These are phyloP conservation scores for Chiroxiphia lanceolata DNA, from an alignment of 2,797 vertebrate species.

Conservation along the genomic window DNA sequence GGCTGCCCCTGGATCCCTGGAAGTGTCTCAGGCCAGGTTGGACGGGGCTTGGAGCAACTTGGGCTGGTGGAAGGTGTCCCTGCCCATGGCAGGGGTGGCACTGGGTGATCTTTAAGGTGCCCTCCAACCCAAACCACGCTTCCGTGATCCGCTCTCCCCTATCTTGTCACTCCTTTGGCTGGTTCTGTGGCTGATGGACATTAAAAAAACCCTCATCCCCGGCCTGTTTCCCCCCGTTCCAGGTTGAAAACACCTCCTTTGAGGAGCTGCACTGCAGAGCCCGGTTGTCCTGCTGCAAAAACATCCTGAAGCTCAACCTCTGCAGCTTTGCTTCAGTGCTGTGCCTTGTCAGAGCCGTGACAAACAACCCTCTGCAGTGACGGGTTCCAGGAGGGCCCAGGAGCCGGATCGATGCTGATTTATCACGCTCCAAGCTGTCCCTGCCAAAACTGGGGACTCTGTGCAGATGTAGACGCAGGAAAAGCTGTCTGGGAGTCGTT, in stretches of 20 bases:
- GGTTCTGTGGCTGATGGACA: neutral
- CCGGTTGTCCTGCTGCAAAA: neutral
- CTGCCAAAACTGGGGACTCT: conserved; percentile 3
- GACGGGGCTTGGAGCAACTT: too few species aligned
- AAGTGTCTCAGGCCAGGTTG: neutral
- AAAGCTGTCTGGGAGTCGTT: neutral
- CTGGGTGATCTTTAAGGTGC: neutral
- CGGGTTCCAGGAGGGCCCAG: neutral
- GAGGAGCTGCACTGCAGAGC: neutral
- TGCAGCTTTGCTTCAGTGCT: neutral
- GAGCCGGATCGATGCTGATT: neutral
- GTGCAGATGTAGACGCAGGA: neutral
- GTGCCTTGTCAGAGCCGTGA: neutral
- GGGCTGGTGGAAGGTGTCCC: neutral
- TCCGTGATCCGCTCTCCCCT: neutral
- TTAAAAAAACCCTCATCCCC: neutral
- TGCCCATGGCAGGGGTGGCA: neutral
- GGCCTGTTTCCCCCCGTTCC: neutral
- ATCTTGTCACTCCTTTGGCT: neutral
- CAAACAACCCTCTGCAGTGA: neutral
- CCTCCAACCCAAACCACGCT: neutral
- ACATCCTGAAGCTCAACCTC: neutral
- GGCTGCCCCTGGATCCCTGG: neutral
- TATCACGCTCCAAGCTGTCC: neutral
- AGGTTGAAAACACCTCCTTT: neutral